Base-by-base conservation (phyloP, 1,140 invertebrate species). In the Bombus soroeensis region DNA sequence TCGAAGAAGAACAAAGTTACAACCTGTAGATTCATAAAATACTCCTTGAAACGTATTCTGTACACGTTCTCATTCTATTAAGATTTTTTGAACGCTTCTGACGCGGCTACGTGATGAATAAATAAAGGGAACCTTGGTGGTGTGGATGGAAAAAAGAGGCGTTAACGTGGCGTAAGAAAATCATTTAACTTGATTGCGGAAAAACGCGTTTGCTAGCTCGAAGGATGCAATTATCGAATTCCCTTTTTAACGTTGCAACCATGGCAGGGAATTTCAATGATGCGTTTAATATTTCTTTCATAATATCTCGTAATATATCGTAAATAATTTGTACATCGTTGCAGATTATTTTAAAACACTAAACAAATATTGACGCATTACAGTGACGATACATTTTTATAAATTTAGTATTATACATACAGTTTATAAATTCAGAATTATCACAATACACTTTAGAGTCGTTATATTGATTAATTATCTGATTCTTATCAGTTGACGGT, bases 11-110 rank as follows among this genome's bases (percentile, higher is more conserved):
- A 83, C 70, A 89, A 72, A 78, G 72, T 90, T 81, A 79, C 78
- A 87, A 84, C 85, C 78, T 89, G 88, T 87, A 90, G 82, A 89
- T 89, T 89, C 84, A 79, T 89, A 87, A 90, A 89, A 90, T 81
- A 81, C 62, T 62, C 66, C 32, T 57, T 80, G 47, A 43, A 80
- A 71, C 79, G 39, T 82, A 82, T 73, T 66, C 80, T 32, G 15
- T 32, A 34, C 78, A 66, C 77, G 83, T 81, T 32, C 41, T 15
- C 18, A 43, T 39, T 57, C 80, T 74, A 78, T 89, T 83, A 41
- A 68, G 75, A 83, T 86, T 88, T 86, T 89, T 88, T 88, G 83
- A 89, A 64, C 74, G 79, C 64, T 32, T n/a, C 57, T 47, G 34
- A 57, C 73, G n/a, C 22, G 41, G 62, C 76, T 53, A 28, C 82